Percentiles rank a stretch among this genome's conserved stretches.
Evolutionary conservation across 2,797 vertebrate species (phyloP).

Genomic region (Molothrus aeneus): DNA sequence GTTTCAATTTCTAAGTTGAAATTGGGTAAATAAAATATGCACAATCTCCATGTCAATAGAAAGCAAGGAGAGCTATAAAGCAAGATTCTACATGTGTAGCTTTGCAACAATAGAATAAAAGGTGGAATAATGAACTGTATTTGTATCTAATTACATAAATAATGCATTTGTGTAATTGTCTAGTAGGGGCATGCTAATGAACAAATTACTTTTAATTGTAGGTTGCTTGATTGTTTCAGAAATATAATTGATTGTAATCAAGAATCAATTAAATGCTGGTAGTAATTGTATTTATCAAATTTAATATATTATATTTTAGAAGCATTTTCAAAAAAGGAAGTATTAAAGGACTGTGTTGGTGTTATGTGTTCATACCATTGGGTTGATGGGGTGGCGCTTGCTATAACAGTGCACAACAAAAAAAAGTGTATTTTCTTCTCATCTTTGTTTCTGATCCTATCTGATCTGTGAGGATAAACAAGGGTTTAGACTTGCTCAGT

Average conservation of each 20-base stretch:
- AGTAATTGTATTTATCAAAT: slow-evolving; percentile 75
- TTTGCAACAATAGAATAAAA: slow-evolving; percentile 73
- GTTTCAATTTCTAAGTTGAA: slow-evolving; percentile 32
- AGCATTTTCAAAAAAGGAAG: slow-evolving; percentile 30
- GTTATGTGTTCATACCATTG: not conserved
- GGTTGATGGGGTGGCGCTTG: not conserved
- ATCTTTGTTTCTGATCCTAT: not conserved
- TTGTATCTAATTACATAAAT: slow-evolving; percentile 81
- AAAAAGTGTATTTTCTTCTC: not conserved
- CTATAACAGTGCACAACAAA: not conserved
- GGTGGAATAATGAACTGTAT: slow-evolving; percentile 71
- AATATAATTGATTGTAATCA: slow-evolving; percentile 81
- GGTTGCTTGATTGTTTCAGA: slow-evolving; percentile 79
- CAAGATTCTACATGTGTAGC: slow-evolving; percentile 27
- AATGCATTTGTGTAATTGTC: slow-evolving; percentile 80
- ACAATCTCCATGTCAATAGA: not conserved
- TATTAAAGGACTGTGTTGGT: not conserved
- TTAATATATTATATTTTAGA: slow-evolving; percentile 51
- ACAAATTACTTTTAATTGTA: slow-evolving; percentile 81
- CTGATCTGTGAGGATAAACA: not conserved
- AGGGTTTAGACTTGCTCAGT: not conserved
- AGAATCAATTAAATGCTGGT: slow-evolving; percentile 79
- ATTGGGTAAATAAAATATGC: slow-evolving; percentile 30
- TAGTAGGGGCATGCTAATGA: slow-evolving; percentile 75
- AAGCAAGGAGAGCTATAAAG: slow-evolving; percentile 46